phyloP scores from a whole-genome alignment of 1,140 invertebrate species.

The Pogonomyrmex barbatus region DNA sequence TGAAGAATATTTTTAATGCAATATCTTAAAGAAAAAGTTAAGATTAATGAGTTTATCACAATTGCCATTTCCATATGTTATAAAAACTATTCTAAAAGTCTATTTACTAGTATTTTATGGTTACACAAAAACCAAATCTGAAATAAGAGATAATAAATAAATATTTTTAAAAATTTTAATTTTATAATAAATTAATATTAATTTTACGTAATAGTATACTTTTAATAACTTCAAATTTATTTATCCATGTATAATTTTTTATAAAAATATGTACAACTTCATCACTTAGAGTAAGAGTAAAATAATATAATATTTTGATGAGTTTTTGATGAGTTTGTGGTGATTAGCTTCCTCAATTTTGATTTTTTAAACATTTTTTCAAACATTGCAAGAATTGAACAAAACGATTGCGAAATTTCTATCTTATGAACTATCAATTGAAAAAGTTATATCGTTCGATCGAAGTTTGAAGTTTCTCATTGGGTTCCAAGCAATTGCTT shows the following conservation, averaged over 20 bases:
- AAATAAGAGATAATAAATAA: neutral
- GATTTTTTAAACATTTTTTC: neutral
- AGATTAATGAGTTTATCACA: neutral
- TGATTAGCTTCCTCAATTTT: neutral
- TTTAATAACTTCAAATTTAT: neutral
- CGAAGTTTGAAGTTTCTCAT: conserved; percentile 67
- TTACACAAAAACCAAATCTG: neutral
- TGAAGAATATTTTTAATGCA: neutral
- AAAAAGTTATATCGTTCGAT: conserved; percentile 57
- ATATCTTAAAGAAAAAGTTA: neutral
- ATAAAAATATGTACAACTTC: no score
- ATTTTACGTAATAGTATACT: neutral
- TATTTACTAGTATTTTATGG: neutral
- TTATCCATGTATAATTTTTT: neutral
- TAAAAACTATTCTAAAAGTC: neutral
- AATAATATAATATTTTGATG: neutral
- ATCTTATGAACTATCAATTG: conserved; percentile 40
- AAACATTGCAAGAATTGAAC: neutral
- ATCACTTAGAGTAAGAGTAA: neutral
- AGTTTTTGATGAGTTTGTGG: neutral
- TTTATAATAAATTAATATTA: neutral
- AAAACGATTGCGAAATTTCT: conserved; percentile 7
- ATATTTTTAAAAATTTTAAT: neutral
- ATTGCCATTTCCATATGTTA: neutral
- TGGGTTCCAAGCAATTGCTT: conserved; percentile 8